phyloP scores from a whole-genome alignment of 2,888 invertebrate species.

The Suillia variegata region DNA sequence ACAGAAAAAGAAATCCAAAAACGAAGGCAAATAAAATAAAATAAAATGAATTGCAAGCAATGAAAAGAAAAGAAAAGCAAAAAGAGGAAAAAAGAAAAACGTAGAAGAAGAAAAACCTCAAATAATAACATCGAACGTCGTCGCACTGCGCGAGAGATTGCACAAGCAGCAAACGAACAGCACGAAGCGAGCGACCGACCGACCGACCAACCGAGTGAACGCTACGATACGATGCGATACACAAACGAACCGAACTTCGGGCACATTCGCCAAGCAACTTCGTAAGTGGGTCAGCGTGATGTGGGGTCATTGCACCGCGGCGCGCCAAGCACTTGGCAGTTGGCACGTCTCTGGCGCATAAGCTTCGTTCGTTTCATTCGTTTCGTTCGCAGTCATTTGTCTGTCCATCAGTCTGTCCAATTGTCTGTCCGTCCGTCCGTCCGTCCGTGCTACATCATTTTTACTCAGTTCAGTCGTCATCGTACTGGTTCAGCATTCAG shows the following conservation, averaged over 20 bases:
- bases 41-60: too few species aligned
- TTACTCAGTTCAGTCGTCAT: neutral
- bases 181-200: slow-evolving; percentile 26
- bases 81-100: too few species aligned
- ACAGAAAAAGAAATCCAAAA: slow-evolving; percentile 8
- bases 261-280: slow-evolving; percentile 54
- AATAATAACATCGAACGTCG: slow-evolving; percentile 4
- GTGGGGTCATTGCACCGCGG: slow-evolving; percentile 62
- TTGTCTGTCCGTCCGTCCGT: too few species aligned
- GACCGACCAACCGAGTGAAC: too few species aligned
- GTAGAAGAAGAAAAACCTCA: too few species aligned
- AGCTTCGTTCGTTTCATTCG: slow-evolving; percentile 2
- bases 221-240: slow-evolving; percentile 22
- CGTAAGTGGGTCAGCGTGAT: slow-evolving; percentile 63
- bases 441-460: neutral
- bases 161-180: slow-evolving; percentile 34
- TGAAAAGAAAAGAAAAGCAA: too few species aligned
- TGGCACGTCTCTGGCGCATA: slow-evolving; percentile 26
- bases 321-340: slow-evolving; percentile 28
- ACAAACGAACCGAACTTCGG: slow-evolving; percentile 49
- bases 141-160: slow-evolving; percentile 19
- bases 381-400: too few species aligned
- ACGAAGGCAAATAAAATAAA: slow-evolving; percentile 11
- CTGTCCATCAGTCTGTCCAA: neutral
- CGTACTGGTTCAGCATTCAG: neutral